phyloP scores from a whole-genome alignment of 2,113 vertebrate genomes.

The Odontesthes bonariensis region DNA sequence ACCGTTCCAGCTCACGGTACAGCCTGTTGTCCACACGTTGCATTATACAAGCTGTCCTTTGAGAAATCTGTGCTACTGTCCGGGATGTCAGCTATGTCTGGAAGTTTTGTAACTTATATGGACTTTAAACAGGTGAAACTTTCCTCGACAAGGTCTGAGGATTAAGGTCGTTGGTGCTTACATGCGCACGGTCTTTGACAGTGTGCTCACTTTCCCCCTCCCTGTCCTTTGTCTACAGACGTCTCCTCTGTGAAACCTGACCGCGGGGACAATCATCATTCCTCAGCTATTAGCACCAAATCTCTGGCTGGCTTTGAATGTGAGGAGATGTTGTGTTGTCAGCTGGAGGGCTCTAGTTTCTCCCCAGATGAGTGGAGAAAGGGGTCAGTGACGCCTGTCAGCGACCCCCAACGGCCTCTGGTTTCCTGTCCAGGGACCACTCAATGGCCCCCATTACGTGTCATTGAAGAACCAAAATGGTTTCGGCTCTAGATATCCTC shows the following conservation, averaged over 20 bases:
- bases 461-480: conserved; percentile 76
- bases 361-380: conserved; percentile 71
- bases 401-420: conserved; percentile 66
- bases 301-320: conserved; percentile 55
- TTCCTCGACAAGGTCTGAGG: background rate
- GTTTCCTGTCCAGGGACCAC: conserved; percentile 72
- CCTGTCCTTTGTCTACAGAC: conserved; percentile 51
- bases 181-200: conserved; percentile 32
- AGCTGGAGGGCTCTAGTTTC: conserved; percentile 70
- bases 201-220: conserved; percentile 29
- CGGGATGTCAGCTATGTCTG: background rate
- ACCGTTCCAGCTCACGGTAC: too few relatives aligned
- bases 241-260: conserved; percentile 67
- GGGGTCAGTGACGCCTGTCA: conserved; percentile 72
- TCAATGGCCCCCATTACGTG: conserved; percentile 72
- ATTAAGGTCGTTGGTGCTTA: background rate
- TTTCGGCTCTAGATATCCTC: conserved; percentile 63
- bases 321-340: conserved; percentile 75
- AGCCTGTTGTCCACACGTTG: background rate
- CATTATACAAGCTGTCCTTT: background rate
- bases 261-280: conserved; percentile 66
- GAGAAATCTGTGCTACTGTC: background rate
- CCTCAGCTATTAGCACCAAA: conserved; percentile 70
- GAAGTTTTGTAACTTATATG: background rate
- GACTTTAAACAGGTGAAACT: background rate